Evolutionary conservation across 2,113 vertebrate species (phyloP).

Genomic region (Symphodus melops): DNA sequence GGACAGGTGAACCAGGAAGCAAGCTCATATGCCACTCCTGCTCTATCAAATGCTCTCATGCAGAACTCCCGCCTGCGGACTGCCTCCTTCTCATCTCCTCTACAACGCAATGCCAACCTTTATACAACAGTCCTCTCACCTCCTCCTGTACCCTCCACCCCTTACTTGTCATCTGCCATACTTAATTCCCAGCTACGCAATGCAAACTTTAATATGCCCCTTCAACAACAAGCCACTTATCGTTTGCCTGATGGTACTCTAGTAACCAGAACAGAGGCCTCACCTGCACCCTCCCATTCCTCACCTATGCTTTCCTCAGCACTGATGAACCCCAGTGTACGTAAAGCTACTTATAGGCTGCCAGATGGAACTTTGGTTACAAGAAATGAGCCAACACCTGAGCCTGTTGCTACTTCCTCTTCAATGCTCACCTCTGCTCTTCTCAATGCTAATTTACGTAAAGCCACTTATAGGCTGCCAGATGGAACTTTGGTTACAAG

Average conservation of each 20-base stretch:
- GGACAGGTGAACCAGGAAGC: constrained; percentile 44
- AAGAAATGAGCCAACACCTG: constrained; percentile 48
- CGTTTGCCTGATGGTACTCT: constrained; percentile 72
- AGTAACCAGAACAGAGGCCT: constrained; percentile 60
- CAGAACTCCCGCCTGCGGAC: constrained; percentile 74
- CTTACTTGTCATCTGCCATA: constrained; percentile 76
- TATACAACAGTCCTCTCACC: constrained; percentile 68
- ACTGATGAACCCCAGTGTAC: constrained; percentile 55
- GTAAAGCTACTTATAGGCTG: constrained; percentile 57
- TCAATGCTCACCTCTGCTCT: constrained; percentile 72
- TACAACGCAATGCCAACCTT: constrained; percentile 72
- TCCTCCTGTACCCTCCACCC: constrained; percentile 51
- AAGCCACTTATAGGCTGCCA: constrained; percentile 62
- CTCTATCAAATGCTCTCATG: constrained; percentile 69
- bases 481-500: constrained; percentile 60
- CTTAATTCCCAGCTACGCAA: constrained; percentile 75
- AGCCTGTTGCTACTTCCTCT: constrained; percentile 41
- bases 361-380: constrained; percentile 64
- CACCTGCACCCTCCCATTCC: constrained; percentile 35
- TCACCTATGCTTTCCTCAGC: constrained; percentile 70
- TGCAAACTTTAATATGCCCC: constrained; percentile 72
- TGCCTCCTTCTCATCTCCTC: constrained; percentile 73
- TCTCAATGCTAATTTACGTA: constrained; percentile 67
- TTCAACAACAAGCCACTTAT: constrained; percentile 70
- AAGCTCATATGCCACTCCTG: constrained; percentile 20